Evolutionary conservation across 2,888 invertebrate genomes (phyloP), one percentile per base, ranked within the genome.

Genomic region (Tenthredo distinguenda): DNA sequence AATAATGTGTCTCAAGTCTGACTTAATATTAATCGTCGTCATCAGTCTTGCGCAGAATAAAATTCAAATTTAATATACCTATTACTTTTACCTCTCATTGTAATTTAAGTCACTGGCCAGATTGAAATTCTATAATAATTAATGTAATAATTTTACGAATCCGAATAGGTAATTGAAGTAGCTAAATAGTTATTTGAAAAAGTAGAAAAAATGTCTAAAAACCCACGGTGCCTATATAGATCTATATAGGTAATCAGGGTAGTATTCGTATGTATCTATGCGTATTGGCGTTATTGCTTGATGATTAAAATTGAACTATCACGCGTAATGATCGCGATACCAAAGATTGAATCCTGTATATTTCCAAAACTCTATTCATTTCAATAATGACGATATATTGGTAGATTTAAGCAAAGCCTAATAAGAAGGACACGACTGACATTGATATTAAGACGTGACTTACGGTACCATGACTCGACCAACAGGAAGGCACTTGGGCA

Each of bases 11-110:
- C 72, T 85, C 86, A 91, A 90, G 91, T 91, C 91, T 90, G 93
- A 91, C 92, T 91, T 92, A 93, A 94, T 94, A 94, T 94, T 94
- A 92, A 94, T 94, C 92, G 94, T 93, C 84, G 87, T 92, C 94
- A 94, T 94, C 89, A 94, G 91, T 89, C 92, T 94, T 91, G 93
- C 93, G 89, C 93, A 93, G 91, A 26, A 62, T 62, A 62, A 62
- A 26, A 62, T 26, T 94, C 94, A 86, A 93, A 93, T 90, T 94
- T 94, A 84, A 47, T 31, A 72, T 40, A 72, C 21, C 18, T 37
- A 34, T 72, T 34, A 40, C 21, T 72, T 72, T n/a, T 40, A 18
- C 0, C 6, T n/a, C 21, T 12, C 65, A 21, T 21, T 65, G 55
- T n/a, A n/a, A 55, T 55, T 55, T 55, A 62, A 62, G 62, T 62